phyloP scores from a whole-genome alignment of 2,888 invertebrate genomes.

The Odontothrips loti region DNA sequence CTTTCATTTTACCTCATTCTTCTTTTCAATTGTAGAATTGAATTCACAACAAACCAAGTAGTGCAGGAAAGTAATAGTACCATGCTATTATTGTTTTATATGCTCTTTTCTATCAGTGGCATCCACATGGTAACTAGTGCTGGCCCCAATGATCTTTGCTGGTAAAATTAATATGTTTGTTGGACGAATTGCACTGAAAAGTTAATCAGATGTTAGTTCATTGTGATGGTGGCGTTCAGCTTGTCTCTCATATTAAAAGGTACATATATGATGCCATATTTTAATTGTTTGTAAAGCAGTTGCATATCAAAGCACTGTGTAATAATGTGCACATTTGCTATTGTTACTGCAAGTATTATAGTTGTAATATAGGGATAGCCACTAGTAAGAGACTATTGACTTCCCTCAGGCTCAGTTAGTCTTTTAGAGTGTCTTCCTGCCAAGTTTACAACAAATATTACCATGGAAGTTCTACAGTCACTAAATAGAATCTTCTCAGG shows the following conservation, averaged over 20 bases:
- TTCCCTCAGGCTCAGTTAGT: not conserved
- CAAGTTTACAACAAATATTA: not conserved
- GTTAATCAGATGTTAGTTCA: too few relatives aligned
- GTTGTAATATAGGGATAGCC: not conserved
- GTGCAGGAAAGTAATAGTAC: too few relatives aligned
- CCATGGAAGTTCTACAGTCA: not conserved
- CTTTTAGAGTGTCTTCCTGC: not conserved
- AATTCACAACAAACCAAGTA: too few relatives aligned
- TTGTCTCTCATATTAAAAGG: not conserved
- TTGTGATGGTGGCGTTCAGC: not conserved
- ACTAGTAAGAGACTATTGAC: not conserved
- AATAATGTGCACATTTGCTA: not conserved
- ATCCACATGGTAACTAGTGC: too few relatives aligned
- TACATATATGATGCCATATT: conserved; percentile 10
- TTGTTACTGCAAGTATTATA: not conserved
- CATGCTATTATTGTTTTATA: too few relatives aligned
- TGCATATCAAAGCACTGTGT: not conserved
- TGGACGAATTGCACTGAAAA: too few relatives aligned
- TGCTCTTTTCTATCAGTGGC: too few relatives aligned
- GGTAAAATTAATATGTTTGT: too few relatives aligned
- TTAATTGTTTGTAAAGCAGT: not conserved
- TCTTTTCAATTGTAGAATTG: too few relatives aligned
- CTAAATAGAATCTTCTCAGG: not conserved
- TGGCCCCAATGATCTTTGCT: too few relatives aligned
- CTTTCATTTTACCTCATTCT: too few relatives aligned